These are phyloP conservation scores for Procambarus virginalis DNA, from an alignment of 1,140 invertebrate genomes.

Conservation along the genomic window DNA sequence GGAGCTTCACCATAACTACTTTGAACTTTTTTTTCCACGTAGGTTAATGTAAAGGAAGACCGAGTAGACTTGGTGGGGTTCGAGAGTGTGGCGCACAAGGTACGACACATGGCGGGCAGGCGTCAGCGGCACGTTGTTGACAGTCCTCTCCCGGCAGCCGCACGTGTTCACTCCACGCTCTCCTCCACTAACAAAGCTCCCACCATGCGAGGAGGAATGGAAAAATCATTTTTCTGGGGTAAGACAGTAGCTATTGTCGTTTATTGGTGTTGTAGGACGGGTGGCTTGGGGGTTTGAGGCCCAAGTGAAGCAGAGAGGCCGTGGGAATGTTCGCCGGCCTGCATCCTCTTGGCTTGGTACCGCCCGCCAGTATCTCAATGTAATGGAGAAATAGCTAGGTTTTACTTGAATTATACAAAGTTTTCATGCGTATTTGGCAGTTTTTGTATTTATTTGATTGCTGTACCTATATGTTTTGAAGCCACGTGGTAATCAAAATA, in stretches of 20 bases:
- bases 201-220: slow-evolving; percentile 45
- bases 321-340: not conserved
- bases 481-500: too few species aligned
- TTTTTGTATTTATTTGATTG: too few species aligned
- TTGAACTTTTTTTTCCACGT: too few species aligned
- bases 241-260: not conserved
- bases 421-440: too few species aligned
- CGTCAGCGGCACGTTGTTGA: slow-evolving; percentile 18
- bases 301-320: not conserved
- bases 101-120: too few species aligned
- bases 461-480: too few species aligned
- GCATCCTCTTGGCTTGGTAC: not conserved
- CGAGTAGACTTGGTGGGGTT: too few species aligned
- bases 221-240: slow-evolving; percentile 44
- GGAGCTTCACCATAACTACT: too few species aligned
- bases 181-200: not conserved
- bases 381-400: not conserved
- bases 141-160: not conserved
- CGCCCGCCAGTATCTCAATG: not conserved
- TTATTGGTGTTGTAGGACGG: not conserved
- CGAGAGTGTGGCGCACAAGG: too few species aligned
- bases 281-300: not conserved
- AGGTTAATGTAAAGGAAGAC: too few species aligned
- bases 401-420: not conserved
- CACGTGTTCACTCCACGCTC: not conserved